Evolutionary conservation across 2,888 invertebrate species (phyloP), one percentile per base, ranked within the genome.

Genomic region (Drosophila mulleri): DNA sequence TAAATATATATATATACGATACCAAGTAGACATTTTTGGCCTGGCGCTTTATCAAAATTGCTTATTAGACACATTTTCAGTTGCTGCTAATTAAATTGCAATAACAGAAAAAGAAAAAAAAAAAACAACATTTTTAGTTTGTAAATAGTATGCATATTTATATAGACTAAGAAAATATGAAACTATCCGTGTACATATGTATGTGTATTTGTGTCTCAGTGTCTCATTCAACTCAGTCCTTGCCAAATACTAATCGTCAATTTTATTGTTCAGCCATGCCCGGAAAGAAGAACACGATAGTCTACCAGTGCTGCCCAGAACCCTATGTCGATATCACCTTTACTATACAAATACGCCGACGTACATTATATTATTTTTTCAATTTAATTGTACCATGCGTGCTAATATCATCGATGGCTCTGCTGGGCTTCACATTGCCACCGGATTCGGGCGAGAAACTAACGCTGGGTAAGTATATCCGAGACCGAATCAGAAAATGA

Each of bases 371-470:
- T 95, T 99, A 99, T 94, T 98, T 98, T 94, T 98, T 99, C 96
- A 99, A 99, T 95, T 96, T 99, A 94, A 99, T 99, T 94, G 98
- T 99, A 92, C 99, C 99, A 87, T 99, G 99, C 93, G 98, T 99
- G 92, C 96, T 99, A 91, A 99, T 99, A 93, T 98, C 99, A 78
- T 98, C 98, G 86, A 98, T 99, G 98, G 98, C 99, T 86, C 96
- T 99, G 86, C 95, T 99, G 91, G 98, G 99, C 84, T 99, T 99
- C 94, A 98, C 98, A 82, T 94, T 99, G 92, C 99, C 99, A 81
- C 99, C 99, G 72, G 99, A 99, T 84, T 93, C 93, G 82, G 93
- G 93, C 83, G 93, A 93, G 82, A 93, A 93, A 90, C 78, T 93
- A 83, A 93, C 93, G 77, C 91, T 93, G 92, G 93, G 93, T 93